phyloP scores from a whole-genome alignment of 1,140 invertebrate species.

The Wiebesia pumilae region DNA sequence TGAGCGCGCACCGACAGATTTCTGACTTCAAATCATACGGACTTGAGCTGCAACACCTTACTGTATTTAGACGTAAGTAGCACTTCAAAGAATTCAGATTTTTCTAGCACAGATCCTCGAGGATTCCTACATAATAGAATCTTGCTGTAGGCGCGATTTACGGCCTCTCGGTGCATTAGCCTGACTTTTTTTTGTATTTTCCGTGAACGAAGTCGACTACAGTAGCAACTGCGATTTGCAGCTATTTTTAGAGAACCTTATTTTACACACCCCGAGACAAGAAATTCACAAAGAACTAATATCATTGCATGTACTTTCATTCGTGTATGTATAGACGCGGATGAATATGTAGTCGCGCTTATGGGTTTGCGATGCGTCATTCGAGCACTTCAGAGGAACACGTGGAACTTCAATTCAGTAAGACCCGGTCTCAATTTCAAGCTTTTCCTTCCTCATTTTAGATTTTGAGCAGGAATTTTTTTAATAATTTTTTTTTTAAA shows the following conservation, averaged over 20 bases:
- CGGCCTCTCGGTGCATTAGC: not conserved
- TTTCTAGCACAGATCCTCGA: not conserved
- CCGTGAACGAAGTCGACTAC: not conserved
- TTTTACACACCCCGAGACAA: not conserved
- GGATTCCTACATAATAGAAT: not conserved
- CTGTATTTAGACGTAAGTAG: constrained; percentile 27
- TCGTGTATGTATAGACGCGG: not conserved
- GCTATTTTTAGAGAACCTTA: not conserved
- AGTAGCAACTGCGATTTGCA: not conserved
- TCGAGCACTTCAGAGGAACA: not conserved
- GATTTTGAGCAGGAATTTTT: too few relatives aligned
- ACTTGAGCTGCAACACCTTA: not conserved
- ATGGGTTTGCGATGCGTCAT: too few relatives aligned
- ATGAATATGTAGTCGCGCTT: too few relatives aligned
- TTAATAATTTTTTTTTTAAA: too few relatives aligned
- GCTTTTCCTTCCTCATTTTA: too few relatives aligned
- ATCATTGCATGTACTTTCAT: not conserved
- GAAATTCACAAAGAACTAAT: not conserved
- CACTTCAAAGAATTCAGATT: not conserved
- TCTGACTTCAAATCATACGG: constrained; percentile 59
- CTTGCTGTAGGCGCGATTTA: not conserved
- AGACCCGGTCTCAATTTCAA: too few relatives aligned
- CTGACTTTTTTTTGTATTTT: not conserved
- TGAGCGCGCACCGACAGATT: constrained; percentile 64
- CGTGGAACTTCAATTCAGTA: not conserved